Percentiles rank a stretch among this genome's conserved stretches.
These are phyloP conservation scores for Xylota segnis DNA, from an alignment of 2,888 invertebrate species.

Conservation along the genomic window DNA sequence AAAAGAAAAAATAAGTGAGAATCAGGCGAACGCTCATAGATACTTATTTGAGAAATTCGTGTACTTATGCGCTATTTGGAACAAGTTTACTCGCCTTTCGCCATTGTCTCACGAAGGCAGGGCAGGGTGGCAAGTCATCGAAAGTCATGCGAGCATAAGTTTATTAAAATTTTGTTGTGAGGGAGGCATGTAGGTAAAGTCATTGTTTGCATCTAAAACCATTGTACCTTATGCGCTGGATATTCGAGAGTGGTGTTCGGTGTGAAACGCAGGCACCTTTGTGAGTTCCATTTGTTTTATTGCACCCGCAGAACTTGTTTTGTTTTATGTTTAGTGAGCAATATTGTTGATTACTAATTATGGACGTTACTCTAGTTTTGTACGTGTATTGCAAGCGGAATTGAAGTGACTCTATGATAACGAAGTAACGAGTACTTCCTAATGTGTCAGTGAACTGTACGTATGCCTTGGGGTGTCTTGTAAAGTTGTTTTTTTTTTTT, in stretches of 20 bases:
- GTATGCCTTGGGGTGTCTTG: neutral
- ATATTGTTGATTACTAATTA: constrained; percentile 70
- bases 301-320: constrained; percentile 71
- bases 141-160: constrained; percentile 49
- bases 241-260: constrained; percentile 5
- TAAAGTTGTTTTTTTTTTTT: neutral
- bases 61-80: constrained; percentile 54
- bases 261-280: constrained; percentile 2
- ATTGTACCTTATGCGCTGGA: neutral
- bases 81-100: constrained; percentile 39
- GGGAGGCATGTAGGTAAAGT: constrained; percentile 12
- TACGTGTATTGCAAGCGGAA: constrained; percentile 68
- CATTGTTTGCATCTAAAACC: constrained; percentile 26
- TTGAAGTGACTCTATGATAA: constrained; percentile 56
- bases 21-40: constrained; percentile 14
- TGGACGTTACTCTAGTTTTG: constrained; percentile 70
- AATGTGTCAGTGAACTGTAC: constrained; percentile 66
- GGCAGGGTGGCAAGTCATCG: neutral
- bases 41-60: constrained; percentile 39
- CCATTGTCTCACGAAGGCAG: neutral
- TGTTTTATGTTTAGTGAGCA: constrained; percentile 41
- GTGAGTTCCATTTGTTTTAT: constrained; percentile 35
- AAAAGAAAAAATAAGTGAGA: neutral
- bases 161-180: constrained; percentile 13
- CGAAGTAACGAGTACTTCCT: constrained; percentile 10